phyloP scores from a whole-genome alignment of 1,140 invertebrate genomes.

The Physella acuta region DNA sequence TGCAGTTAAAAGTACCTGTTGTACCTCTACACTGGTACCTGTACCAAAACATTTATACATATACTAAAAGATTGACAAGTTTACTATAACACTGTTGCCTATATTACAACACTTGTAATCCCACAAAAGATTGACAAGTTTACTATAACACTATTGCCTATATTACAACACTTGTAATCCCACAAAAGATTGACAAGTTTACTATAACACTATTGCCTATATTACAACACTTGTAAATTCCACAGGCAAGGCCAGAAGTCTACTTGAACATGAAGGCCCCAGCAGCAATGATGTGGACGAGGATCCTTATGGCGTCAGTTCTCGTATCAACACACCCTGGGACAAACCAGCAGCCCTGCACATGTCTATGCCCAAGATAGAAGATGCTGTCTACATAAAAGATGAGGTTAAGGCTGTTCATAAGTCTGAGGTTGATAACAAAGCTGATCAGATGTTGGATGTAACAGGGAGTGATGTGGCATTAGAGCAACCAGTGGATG shows the following conservation, averaged over 20 bases:
- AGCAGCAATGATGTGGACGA: neutral
- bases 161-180: slow-evolving; percentile 5
- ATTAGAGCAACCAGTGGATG: too few species aligned
- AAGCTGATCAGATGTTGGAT: neutral
- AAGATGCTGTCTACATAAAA: neutral
- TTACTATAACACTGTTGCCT: too few species aligned
- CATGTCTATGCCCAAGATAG: neutral
- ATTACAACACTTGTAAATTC: neutral
- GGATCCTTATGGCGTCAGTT: slow-evolving; percentile 21
- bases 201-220: too few species aligned
- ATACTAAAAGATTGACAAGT: too few species aligned
- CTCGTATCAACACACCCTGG: neutral
- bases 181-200: slow-evolving; percentile 39
- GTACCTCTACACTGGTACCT: too few species aligned
- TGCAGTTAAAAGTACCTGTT: too few species aligned
- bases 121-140: too few species aligned
- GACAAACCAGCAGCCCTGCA: neutral
- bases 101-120: too few species aligned
- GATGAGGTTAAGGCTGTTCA: neutral
- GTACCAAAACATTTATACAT: too few species aligned
- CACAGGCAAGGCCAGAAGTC: slow-evolving; percentile 41
- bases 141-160: too few species aligned
- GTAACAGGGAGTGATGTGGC: too few species aligned
- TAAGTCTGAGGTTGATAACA: neutral
- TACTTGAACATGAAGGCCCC: slow-evolving; percentile 35